Conservation (phyloP, 2,888 invertebrate genomes). For the Lysandra bellargus region DNA sequence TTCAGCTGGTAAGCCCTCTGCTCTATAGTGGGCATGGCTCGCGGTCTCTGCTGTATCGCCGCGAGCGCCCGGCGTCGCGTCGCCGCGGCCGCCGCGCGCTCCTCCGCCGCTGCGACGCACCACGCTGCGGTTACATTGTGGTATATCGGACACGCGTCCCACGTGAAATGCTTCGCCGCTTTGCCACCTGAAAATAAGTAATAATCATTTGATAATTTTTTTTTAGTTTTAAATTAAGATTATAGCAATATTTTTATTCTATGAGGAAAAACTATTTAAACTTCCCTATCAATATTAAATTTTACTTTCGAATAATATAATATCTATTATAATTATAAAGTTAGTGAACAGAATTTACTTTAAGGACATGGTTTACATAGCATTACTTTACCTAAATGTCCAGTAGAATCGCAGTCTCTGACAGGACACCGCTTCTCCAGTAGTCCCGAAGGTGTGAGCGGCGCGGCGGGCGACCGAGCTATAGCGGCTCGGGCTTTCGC, state of each 20-base stretch:
- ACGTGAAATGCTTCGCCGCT: conserved; percentile 90
- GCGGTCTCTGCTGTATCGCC: conserved; percentile 38
- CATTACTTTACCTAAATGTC: conserved; percentile 83
- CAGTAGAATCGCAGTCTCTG: conserved; percentile 92
- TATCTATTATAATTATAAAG: too few relatives aligned
- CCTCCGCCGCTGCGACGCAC: conserved; percentile 82
- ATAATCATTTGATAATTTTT: too few relatives aligned
- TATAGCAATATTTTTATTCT: too few relatives aligned
- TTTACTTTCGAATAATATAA: too few relatives aligned
- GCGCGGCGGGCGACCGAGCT: conserved; percentile 54
- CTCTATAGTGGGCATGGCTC: conserved; percentile 80
- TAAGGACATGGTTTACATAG: background rate
- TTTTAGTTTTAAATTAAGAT: too few relatives aligned
- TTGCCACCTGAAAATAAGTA: conserved; percentile 80
- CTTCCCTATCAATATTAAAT: too few relatives aligned
- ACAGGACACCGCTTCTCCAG: conserved; percentile 89
- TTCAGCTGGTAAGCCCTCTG: conserved; percentile 81
- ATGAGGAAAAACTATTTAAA: too few relatives aligned
- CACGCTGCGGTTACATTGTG: conserved; percentile 83
- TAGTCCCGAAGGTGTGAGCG: conserved; percentile 56
- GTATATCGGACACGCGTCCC: conserved; percentile 94
- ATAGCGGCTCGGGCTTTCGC: conserved; percentile 49
- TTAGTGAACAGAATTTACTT: background rate
- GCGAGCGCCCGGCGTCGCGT: too few relatives aligned
- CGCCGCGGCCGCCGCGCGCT: conserved; percentile 77